Percentiles rank a stretch among this genome's conserved stretches.
Evolutionary conservation across 1,140 invertebrate genomes (phyloP).

Genomic region (Drosophila yakuba): DNA sequence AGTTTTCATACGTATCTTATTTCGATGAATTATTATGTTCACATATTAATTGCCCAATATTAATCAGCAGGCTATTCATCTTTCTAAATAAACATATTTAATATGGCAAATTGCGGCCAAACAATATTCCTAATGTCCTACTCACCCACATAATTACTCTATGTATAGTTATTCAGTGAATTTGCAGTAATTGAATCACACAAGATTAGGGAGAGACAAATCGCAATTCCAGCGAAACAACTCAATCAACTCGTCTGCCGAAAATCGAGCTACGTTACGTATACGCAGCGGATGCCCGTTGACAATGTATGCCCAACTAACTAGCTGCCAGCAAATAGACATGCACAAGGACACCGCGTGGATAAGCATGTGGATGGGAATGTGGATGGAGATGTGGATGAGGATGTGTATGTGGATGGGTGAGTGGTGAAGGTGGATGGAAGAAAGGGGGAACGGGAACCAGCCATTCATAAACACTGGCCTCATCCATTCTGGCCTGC

Average conservation of each 20-base stretch:
- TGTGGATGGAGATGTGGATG: constrained; percentile 15
- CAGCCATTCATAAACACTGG: constrained; percentile 50
- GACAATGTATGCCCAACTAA: constrained; percentile 38
- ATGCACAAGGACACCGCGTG: constrained; percentile 12
- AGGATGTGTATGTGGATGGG: constrained; percentile 7
- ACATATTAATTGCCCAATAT: too few relatives aligned
- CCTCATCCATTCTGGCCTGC: constrained; percentile 23
- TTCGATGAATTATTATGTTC: too few relatives aligned
- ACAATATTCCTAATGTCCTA: constrained; percentile 19
- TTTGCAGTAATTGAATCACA: constrained; percentile 41
- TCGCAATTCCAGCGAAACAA: constrained; percentile 23
- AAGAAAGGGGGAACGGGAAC: constrained; percentile 19
- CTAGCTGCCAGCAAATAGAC: constrained; percentile 47
- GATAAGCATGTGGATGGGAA: constrained; percentile 16
- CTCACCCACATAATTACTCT: constrained; percentile 33
- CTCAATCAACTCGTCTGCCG: constrained; percentile 43
- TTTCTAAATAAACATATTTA: neutral
- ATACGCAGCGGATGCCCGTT: constrained; percentile 62
- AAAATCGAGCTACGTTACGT: constrained; percentile 51
- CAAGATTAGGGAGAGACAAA: constrained; percentile 43
- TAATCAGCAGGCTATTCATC: too few relatives aligned
- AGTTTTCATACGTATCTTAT: neutral
- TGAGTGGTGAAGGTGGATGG: neutral
- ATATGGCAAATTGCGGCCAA: neutral
- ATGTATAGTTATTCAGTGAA: constrained; percentile 5